Evolutionary conservation across 2,113 vertebrate genomes (phyloP).

Genomic region (Epinephelus fuscoguttatus): DNA sequence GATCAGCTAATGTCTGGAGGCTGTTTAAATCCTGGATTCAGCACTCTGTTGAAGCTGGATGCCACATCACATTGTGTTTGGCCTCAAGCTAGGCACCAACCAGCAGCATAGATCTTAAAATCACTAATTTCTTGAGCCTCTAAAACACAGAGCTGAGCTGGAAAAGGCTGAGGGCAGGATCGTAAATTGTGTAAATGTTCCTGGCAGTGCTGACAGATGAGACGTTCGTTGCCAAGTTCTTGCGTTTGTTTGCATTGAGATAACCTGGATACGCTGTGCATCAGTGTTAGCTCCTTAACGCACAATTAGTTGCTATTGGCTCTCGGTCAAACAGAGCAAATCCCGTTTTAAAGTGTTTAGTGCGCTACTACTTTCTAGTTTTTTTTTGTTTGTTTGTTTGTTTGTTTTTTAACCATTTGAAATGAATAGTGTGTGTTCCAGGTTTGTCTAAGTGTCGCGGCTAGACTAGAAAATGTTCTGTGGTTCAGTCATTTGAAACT

Average conservation of each 20-base stretch:
- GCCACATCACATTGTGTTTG: conserved; percentile 53
- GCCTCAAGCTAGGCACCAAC: conserved; percentile 54
- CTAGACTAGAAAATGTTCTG: background rate
- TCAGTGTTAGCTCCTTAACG: background rate
- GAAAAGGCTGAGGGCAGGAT: conserved; percentile 52
- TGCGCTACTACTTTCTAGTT: background rate
- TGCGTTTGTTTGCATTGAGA: conserved; percentile 52
- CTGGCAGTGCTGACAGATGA: conserved; percentile 71
- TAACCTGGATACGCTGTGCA: conserved; percentile 51
- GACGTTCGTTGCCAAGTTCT: conserved; percentile 56
- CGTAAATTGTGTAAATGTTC: conserved; percentile 77
- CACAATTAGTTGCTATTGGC: conserved; percentile 48
- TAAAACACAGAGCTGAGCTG: conserved; percentile 50
- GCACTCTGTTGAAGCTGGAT: conserved; percentile 35
- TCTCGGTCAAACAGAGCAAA: conserved; percentile 43
- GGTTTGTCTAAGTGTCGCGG: background rate
- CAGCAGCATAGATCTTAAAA: conserved; percentile 45
- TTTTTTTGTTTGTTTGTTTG: background rate
- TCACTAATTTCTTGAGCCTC: conserved; percentile 51
- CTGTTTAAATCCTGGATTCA: conserved; percentile 45
- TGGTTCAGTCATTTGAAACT: background rate
- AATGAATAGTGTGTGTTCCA: background rate
- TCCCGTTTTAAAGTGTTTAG: background rate
- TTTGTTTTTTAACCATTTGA: background rate
- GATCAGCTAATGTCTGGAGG: conserved; percentile 48